Evolutionary conservation across 2,888 invertebrate species (phyloP).

Genomic region (Limnephilus auricula): DNA sequence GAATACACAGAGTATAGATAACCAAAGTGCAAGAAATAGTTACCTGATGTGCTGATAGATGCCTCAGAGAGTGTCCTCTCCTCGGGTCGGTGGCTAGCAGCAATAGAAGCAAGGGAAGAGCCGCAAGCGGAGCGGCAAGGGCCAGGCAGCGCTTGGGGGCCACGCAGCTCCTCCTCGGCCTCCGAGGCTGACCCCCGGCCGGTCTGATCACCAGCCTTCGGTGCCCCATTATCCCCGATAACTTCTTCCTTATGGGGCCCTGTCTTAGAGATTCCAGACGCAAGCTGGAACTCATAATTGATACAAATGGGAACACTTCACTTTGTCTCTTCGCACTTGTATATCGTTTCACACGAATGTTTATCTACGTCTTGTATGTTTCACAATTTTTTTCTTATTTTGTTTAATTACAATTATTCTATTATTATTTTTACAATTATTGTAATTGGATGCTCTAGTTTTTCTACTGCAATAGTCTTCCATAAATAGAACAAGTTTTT

Average conservation of each 20-base stretch:
- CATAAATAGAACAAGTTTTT: neutral
- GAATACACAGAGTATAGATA: too few species aligned
- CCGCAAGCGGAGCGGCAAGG: conserved; percentile 62
- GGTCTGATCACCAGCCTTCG: conserved; percentile 57
- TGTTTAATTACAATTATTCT: neutral
- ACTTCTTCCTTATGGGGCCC: conserved; percentile 57
- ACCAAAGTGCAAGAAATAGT: neutral
- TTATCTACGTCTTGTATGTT: too few species aligned
- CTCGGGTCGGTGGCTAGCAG: conserved; percentile 65
- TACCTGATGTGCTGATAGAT: conserved; percentile 62
- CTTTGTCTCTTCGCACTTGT: neutral
- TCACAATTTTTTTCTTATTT: neutral
- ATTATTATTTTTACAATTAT: neutral
- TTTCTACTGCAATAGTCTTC: conserved; percentile 33
- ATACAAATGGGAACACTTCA: neutral
- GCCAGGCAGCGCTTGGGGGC: conserved; percentile 63
- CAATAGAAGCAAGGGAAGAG: conserved; percentile 62
- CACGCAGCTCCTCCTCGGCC: conserved; percentile 53
- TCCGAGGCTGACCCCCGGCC: conserved; percentile 36
- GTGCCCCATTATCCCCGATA: conserved; percentile 56
- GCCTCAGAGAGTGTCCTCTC: conserved; percentile 61
- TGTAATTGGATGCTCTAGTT: neutral
- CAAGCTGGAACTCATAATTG: conserved; percentile 59
- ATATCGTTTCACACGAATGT: neutral
- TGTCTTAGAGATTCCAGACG: conserved; percentile 54